phyloP scores from a whole-genome alignment of 35 echinoderm and acorn worm species.

The Acanthaster planci region DNA sequence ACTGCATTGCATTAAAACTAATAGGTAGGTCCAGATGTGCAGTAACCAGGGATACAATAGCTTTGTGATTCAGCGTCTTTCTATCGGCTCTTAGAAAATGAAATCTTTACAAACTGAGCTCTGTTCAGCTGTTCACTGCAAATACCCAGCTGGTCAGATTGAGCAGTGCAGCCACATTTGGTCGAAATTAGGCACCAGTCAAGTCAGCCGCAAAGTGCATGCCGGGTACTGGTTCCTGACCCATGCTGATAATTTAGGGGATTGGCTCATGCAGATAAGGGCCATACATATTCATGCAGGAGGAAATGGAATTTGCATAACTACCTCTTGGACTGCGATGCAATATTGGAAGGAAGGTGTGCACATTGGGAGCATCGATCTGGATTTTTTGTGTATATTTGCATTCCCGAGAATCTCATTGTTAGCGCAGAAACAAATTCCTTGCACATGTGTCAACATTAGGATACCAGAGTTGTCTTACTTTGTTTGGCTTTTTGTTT shows the following conservation, averaged over 20 bases:
- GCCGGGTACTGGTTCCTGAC: no score
- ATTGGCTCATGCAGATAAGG: neutral
- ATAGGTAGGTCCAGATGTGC: no score
- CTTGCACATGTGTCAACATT: neutral
- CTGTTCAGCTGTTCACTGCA: no score
- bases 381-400: neutral
- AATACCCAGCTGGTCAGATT: no score
- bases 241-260: neutral
- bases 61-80: no score
- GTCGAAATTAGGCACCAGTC: no score
- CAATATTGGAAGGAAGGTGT: constrained; percentile 1
- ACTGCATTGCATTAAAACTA: no score
- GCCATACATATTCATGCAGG: neutral
- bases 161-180: no score
- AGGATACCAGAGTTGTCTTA: neutral
- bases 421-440: neutral
- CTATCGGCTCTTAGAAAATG: no score
- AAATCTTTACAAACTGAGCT: no score
- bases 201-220: no score
- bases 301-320: neutral
- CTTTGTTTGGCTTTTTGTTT: neutral
- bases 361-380: neutral
- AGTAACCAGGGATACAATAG: no score
- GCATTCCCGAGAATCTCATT: neutral
- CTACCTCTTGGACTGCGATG: constrained; percentile 20